These are phyloP conservation scores for Sigmodon hispidus DNA, from an alignment of 2,113 vertebrate species.

Conservation along the genomic window DNA sequence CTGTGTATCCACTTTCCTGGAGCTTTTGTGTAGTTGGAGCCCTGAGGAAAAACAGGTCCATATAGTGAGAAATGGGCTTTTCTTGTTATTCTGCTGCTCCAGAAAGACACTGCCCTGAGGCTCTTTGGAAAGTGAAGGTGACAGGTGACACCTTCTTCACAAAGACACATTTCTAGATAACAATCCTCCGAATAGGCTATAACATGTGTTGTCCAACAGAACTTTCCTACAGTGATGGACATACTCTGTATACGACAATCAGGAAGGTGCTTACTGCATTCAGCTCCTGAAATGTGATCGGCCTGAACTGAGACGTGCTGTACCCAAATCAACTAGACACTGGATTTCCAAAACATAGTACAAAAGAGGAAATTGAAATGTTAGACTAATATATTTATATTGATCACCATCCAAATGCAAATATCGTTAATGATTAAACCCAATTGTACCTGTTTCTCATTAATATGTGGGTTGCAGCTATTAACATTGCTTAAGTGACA, in stretches of 20 bases:
- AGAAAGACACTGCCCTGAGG: conserved; percentile 33
- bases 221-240: background rate
- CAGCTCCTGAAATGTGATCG: background rate
- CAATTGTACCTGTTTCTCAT: background rate
- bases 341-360: background rate
- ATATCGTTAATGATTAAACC: background rate
- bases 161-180: conserved; percentile 27
- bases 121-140: conserved; percentile 37
- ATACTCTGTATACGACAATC: rapidly evolving
- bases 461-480: background rate
- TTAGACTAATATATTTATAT: background rate
- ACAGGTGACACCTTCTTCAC: conserved; percentile 36
- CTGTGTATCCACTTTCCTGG: background rate
- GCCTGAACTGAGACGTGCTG: background rate
- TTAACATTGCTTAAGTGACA: background rate
- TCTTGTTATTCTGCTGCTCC: conserved; percentile 23
- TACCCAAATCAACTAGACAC: background rate
- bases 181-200: background rate
- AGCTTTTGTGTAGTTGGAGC: background rate
- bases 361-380: background rate
- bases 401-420: background rate
- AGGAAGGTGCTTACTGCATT: rapidly evolving
- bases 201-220: background rate
- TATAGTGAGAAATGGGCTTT: conserved; percentile 47
- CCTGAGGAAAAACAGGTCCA: conserved; percentile 32